Base-by-base conservation (phyloP, 2,797 vertebrate genomes). In the Tympanoctomys barrerae region DNA sequence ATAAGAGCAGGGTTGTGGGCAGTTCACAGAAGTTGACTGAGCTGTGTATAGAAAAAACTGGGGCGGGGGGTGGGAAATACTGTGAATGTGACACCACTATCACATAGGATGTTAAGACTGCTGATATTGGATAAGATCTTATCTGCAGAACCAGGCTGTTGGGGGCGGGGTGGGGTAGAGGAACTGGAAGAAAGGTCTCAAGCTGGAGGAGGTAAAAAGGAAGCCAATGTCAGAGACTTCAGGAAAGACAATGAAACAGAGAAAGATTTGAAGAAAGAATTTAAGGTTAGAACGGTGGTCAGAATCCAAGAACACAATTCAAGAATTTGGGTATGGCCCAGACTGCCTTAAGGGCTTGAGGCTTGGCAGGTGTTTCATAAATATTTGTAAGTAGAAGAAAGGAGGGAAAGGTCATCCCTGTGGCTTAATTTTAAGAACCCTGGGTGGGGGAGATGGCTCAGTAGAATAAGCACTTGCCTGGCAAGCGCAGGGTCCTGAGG, bases 331-430 rank as follows among this genome's bases (percentile, higher is more conserved):
- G 33, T 42, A 64, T 36, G 71, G 64, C 36, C 28, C 70, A 71
- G 36, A 26, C 52, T 31, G 71, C 19, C 26, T 49, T 39, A 7
- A 39, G 18, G 22, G 36, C 24, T 59, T 91, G 78, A 80, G 49
- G 54, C 49, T 36, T 59, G 84, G 75, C 36, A 42, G 36, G 16
- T 2, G 71, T 46, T 64, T 80, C 68, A 78, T 75, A 46, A 79
- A 39, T 66, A 77, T 90, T 82, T 87, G 12, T 42, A 61, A 85
- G 36, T 95, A 54, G 3, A 61, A 91, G 71, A 82, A 94, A 79
- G 71, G 49, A 57, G 24, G 5, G 26, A 77, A 39, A 42, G 5
- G 33, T 70, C 16, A 33, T 28, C 57, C 57, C 21, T 8, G 52
- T 80, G 75, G 19, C 12, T 22, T 46, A 64, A 77, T 49, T 82